A percentile compares a stretch with the other conserved stretches of the same genome.
These are phyloP conservation scores for Aphelenchoides avenae DNA, from an alignment of 1,140 invertebrate species.

Conservation along the genomic window DNA sequence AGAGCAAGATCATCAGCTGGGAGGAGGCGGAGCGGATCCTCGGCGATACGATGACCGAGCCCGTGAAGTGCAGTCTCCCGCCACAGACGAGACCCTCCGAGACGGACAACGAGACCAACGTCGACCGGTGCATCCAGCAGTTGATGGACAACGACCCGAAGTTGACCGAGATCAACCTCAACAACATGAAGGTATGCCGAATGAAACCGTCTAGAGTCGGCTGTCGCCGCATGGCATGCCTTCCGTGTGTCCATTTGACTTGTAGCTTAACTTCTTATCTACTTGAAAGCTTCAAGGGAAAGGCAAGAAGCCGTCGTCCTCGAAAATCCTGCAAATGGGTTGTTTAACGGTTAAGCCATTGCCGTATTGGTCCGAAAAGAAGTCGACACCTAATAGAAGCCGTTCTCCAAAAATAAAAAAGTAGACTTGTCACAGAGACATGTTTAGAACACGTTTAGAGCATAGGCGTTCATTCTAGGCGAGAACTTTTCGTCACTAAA, in stretches of 20 bases:
- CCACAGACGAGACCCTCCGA: slow-evolving; percentile 59
- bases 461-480: no score
- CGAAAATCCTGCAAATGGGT: no score
- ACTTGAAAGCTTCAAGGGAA: neutral
- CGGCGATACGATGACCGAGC: slow-evolving; percentile 40
- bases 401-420: no score
- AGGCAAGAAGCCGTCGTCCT: no score
- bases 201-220: slow-evolving; percentile 1
- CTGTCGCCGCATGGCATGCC: no score
- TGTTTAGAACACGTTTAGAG: no score
- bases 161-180: slow-evolving; percentile 56
- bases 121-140: slow-evolving; percentile 61
- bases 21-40: slow-evolving; percentile 57
- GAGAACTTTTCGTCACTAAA: no score
- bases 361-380: no score
- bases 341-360: no score
- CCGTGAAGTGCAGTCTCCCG: slow-evolving; percentile 51
- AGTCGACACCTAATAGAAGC: no score
- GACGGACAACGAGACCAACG: slow-evolving; percentile 63
- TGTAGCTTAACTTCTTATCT: neutral
- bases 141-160: slow-evolving; percentile 62
- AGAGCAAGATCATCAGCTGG: slow-evolving; percentile 42
- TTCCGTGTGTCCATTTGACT: neutral
- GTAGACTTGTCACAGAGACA: no score
- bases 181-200: slow-evolving; percentile 60